Conservation (phyloP, 2,113 vertebrate species). For the Serilophus lunatus region DNA sequence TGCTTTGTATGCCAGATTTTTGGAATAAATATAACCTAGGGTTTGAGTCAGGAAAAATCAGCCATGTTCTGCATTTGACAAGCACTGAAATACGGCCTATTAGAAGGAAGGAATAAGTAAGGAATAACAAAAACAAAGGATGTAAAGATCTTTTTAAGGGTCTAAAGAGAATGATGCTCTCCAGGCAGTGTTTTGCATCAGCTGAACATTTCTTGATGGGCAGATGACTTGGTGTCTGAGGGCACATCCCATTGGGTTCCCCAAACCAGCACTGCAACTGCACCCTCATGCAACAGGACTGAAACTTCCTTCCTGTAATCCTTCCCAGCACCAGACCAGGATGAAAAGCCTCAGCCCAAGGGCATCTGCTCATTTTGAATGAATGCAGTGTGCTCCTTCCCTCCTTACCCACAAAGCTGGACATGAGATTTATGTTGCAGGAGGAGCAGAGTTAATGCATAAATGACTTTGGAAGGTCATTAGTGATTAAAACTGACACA, state of each 20-base stretch:
- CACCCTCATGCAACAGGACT: background rate
- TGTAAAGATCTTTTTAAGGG: background rate
- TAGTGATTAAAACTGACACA: background rate
- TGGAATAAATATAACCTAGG: background rate
- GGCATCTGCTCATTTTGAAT: background rate
- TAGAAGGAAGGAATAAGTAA: background rate
- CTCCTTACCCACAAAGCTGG: background rate
- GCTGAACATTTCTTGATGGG: rapidly evolving
- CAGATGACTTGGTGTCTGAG: background rate
- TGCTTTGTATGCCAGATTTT: rapidly evolving
- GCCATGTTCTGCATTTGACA: background rate
- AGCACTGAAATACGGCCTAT: background rate
- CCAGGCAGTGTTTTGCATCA: background rate
- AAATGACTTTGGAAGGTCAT: background rate
- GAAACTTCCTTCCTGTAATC: background rate
- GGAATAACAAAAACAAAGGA: background rate
- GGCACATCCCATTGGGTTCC: background rate
- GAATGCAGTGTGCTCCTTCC: background rate
- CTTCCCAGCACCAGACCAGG: background rate
- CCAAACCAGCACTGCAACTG: background rate
- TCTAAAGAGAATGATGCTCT: background rate
- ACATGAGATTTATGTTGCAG: background rate
- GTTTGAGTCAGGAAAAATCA: background rate
- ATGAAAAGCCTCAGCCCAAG: background rate
- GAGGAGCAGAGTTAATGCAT: background rate